Conservation (phyloP, 35 echinoderm and acorn worm genomes). For the Ptychodera flava region DNA sequence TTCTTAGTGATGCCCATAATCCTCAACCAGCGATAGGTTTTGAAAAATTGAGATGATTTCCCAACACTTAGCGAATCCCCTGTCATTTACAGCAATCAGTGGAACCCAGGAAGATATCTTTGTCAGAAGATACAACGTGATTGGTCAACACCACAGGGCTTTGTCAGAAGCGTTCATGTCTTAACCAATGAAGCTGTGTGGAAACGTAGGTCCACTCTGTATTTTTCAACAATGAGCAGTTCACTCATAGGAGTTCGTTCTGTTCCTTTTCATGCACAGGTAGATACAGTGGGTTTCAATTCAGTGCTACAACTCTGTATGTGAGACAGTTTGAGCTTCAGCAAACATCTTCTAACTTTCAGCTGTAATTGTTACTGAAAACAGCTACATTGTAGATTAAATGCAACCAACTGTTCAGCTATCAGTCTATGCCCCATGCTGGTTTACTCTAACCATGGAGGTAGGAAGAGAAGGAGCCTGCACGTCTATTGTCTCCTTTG, state of each 20-base stretch:
- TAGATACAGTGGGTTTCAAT: not conserved
- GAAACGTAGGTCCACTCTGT: conserved; percentile 52
- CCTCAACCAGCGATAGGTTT: not conserved
- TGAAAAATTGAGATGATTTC: not conserved
- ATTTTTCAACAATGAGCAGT: not conserved
- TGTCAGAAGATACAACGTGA: conserved; percentile 73
- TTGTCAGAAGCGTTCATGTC: conserved; percentile 71
- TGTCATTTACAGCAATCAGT: conserved; percentile 36
- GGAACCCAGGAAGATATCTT: conserved; percentile 70
- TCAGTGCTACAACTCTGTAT: not conserved
- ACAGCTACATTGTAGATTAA: not conserved
- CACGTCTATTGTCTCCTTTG: no score
- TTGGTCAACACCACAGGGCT: conserved; percentile 61
- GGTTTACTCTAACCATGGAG: no score
- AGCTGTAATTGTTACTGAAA: not conserved
- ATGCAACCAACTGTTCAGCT: no score
- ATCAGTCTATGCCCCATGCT: no score
- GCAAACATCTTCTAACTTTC: not conserved
- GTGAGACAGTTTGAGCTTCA: not conserved
- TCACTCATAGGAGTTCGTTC: not conserved
- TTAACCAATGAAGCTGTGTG: conserved; percentile 98
- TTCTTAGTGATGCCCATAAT: not conserved
- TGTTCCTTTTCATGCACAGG: not conserved
- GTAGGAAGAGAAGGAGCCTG: no score
- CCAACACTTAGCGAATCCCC: not conserved